Conservation (phyloP, 2,797 vertebrate species). For the Chrysocyon brachyurus region DNA sequence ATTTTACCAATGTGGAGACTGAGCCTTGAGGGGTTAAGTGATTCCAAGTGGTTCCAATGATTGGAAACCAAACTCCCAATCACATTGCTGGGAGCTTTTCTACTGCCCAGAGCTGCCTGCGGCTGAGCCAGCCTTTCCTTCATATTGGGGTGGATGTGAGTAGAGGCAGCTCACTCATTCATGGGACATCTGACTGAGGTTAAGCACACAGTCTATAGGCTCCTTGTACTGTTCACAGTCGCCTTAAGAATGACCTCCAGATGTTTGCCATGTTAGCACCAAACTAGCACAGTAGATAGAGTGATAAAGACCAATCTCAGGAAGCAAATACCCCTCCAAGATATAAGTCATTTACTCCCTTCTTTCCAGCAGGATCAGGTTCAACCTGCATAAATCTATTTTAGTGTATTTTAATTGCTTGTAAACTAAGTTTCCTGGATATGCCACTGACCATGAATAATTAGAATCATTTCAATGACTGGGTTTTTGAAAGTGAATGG, state of each 20-base stretch:
- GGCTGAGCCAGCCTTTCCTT: background rate
- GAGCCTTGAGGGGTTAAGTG: constrained; percentile 6
- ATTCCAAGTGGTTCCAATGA: constrained; percentile 5
- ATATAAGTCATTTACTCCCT: constrained; percentile 63
- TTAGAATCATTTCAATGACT: constrained; percentile 79
- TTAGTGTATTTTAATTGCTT: constrained; percentile 82
- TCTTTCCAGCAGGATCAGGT: constrained; percentile 71
- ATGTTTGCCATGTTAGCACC: constrained; percentile 38
- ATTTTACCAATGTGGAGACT: constrained; percentile 30
- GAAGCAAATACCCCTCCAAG: constrained; percentile 54
- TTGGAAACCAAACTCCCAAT: background rate
- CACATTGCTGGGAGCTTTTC: background rate
- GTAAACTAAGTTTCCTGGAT: constrained; percentile 82
- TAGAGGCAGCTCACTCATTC: background rate
- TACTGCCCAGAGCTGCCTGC: background rate
- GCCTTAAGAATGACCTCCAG: constrained; percentile 6
- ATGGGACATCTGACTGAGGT: background rate
- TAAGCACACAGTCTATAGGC: background rate
- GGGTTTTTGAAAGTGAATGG: constrained; percentile 72
- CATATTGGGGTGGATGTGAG: background rate
- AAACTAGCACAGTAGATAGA: constrained; percentile 55
- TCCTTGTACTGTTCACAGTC: background rate
- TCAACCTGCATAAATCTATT: constrained; percentile 81
- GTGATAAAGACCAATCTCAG: constrained; percentile 44
- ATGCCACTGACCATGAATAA: constrained; percentile 79